A percentile compares a stretch with the other conserved stretches of the same genome.
Conservation (phyloP, 2,888 invertebrate species). For the Sepiola atlantica region DNA sequence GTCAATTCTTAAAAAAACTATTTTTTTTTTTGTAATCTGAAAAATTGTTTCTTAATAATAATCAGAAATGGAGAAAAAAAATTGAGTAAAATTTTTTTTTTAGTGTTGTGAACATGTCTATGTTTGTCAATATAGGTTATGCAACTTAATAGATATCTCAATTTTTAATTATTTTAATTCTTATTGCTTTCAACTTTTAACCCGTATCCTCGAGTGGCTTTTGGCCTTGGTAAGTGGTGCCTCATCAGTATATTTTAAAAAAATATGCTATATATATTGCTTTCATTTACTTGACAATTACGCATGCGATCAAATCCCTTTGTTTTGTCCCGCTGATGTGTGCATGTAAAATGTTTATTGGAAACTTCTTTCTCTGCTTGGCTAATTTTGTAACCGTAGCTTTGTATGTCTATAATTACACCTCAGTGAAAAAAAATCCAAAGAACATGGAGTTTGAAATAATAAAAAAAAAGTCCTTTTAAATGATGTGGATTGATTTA, state of each 20-base stretch:
- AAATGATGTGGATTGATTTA: not conserved
- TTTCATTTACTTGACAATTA: not conserved
- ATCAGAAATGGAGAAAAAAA: too few relatives aligned
- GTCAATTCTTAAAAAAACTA: too few relatives aligned
- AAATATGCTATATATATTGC: not conserved
- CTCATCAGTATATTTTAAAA: too few relatives aligned
- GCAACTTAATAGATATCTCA: too few relatives aligned
- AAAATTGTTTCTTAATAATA: too few relatives aligned
- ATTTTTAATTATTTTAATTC: not conserved
- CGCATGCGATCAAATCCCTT: not conserved
- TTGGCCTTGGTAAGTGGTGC: too few relatives aligned
- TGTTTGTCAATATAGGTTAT: too few relatives aligned
- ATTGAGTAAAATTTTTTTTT: too few relatives aligned
- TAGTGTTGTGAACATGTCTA: too few relatives aligned
- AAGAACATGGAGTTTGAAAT: not conserved
- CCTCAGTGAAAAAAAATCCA: not conserved
- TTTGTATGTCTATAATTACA: not conserved
- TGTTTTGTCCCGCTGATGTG: conserved; percentile 13
- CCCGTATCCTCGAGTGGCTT: too few relatives aligned
- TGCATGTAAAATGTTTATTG: not conserved
- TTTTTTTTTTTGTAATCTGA: too few relatives aligned
- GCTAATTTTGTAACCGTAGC: not conserved
- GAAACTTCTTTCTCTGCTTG: not conserved
- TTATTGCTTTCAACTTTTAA: too few relatives aligned
- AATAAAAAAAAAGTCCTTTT: not conserved